Base-by-base conservation (phyloP, 2,113 vertebrate genomes). In the Cynoglossus semilaevis region DNA sequence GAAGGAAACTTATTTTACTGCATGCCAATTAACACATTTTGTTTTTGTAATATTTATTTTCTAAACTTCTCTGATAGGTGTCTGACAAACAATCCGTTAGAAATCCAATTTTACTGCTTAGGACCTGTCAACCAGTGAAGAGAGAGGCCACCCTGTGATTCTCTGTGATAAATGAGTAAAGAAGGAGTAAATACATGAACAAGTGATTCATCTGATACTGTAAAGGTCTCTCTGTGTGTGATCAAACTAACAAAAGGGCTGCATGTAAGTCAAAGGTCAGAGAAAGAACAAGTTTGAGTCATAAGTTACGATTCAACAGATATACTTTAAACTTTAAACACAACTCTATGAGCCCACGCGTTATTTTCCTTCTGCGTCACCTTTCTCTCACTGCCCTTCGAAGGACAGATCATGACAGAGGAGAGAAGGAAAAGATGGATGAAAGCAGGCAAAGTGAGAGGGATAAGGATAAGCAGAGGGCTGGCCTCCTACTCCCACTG, bases 401-500 rank as follows among this genome's bases (percentile, higher is more conserved):
- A 64, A 51, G 29, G 17, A 62, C 42, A 68, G 58, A 60, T 16
- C 52, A 58, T 74, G 80, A 80, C 74, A 71, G 42, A 38, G 37
- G 35, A 55, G 76, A 57, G 68, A 29, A 75, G 70, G 65, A 62
- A 75, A 59, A 15, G 55, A 38, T 57, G 70, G 48, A 72, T 69
- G 43, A 62, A 60, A 54, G 36, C 59, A 61, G 16, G 42, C 44
- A 46, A 22, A 59, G 14, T 51, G 11, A 57, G 35, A 42, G 58
- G 61, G 38, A 51, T 65, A 50, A 47, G 65, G 67, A 74, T 55
- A 67, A 75, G 72, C 55, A 77, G 68, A 69, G 74, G 61, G 53
- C 36, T 60, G 64, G 69, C 52, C 66, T 50, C 77, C 45, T 82
- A 60, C 77, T 82, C 79, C 72, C 82, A 70, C 10, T 74, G 81